These are phyloP conservation scores for Andrena flavipes DNA, from an alignment of 2,888 invertebrate genomes.

Conservation along the genomic window DNA sequence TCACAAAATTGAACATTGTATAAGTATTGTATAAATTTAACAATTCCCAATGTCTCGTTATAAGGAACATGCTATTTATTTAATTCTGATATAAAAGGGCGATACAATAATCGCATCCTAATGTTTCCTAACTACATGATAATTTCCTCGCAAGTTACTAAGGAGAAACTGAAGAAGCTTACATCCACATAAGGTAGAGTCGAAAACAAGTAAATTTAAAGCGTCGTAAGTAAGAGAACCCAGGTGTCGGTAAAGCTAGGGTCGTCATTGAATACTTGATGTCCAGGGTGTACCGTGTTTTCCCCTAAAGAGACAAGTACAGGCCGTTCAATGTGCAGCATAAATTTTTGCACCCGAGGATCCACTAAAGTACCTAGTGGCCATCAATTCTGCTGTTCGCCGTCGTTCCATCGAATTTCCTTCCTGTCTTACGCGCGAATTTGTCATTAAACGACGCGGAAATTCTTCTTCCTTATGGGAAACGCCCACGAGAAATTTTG, in stretches of 20 bases:
- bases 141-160: too few species aligned
- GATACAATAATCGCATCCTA: too few species aligned
- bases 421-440: constrained; percentile 6
- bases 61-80: too few species aligned
- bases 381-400: constrained; percentile 18
- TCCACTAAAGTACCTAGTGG: constrained; percentile 13
- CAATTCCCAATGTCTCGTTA: too few species aligned
- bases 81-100: too few species aligned
- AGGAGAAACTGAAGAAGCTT: not conserved
- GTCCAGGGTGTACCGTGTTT: constrained; percentile 18
- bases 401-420: constrained; percentile 14
- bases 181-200: not conserved
- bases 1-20: too few species aligned
- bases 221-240: constrained; percentile 19
- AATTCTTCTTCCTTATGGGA: not conserved
- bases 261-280: constrained; percentile 30
- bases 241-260: not conserved
- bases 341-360: constrained; percentile 18
- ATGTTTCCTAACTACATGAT: too few species aligned
- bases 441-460: constrained; percentile 10
- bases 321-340: constrained; percentile 17
- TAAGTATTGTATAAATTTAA: too few species aligned
- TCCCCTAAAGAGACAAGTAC: constrained; percentile 21
- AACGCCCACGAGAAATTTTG: constrained; percentile 1
- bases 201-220: constrained; percentile 3